Percentiles rank a stretch among this genome's conserved stretches.
phyloP scores from a whole-genome alignment of 2,113 vertebrate species.

The Galemys pyrenaicus region DNA sequence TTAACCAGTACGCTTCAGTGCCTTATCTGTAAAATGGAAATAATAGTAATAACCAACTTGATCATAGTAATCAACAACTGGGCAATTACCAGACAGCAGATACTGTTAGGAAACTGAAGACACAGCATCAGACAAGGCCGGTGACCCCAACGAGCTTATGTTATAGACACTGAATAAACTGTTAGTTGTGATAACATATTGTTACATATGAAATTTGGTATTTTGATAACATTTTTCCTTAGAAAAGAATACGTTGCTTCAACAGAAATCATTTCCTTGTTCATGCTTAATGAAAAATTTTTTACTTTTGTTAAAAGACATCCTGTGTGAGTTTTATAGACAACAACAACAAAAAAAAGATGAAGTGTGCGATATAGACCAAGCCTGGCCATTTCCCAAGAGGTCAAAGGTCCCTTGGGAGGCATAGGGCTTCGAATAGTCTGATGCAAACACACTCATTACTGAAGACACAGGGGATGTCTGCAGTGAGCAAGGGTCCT shows the following conservation, averaged over 20 bases:
- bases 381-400: background rate
- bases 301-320: conserved; percentile 24
- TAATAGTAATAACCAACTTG: background rate
- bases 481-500: background rate
- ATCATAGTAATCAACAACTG: background rate
- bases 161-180: background rate
- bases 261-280: conserved; percentile 4
- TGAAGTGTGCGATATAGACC: background rate
- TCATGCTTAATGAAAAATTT: background rate
- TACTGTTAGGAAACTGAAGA: background rate
- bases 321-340: background rate
- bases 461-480: background rate
- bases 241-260: background rate
- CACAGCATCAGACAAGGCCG: background rate
- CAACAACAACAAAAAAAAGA: background rate
- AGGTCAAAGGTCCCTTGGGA: background rate
- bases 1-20: background rate
- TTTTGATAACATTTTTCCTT: background rate
- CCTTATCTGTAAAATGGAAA: background rate
- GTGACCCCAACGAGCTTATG: background rate
- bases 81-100: background rate
- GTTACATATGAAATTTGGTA: background rate
- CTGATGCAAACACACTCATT: background rate
- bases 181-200: background rate
- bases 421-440: background rate